phyloP scores from a whole-genome alignment of 2,113 vertebrate genomes.

The Trogon surrucura region DNA sequence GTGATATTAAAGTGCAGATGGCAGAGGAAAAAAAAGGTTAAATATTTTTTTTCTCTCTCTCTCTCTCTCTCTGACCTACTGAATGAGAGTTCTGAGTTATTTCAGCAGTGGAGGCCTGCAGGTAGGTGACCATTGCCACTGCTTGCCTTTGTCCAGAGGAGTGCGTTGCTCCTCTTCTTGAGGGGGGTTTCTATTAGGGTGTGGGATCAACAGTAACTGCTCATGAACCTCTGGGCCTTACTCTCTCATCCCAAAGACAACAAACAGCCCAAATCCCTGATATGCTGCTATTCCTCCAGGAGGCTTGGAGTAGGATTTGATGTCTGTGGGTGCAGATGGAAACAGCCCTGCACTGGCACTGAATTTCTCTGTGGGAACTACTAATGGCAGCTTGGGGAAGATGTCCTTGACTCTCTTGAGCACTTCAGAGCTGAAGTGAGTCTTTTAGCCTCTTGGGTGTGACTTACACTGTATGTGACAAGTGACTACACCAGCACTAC shows the following conservation, averaged over 20 bases:
- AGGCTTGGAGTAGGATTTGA: background rate
- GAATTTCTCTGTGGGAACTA: background rate
- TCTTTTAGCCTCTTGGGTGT: background rate
- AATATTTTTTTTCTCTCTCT: background rate
- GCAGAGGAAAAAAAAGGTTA: background rate
- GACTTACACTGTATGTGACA: background rate
- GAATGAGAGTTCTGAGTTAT: background rate
- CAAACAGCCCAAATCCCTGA: background rate
- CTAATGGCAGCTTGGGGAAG: background rate
- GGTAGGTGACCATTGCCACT: background rate
- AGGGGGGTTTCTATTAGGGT: accelerated
- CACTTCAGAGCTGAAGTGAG: background rate
- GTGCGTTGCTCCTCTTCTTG: background rate
- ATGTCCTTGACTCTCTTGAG: background rate
- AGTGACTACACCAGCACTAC: background rate
- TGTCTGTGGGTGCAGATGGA: background rate
- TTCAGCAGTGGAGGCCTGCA: background rate
- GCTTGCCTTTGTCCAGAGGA: background rate
- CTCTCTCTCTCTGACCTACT: background rate
- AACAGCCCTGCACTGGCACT: background rate
- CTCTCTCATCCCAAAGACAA: background rate
- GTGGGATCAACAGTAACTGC: background rate
- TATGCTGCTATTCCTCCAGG: background rate
- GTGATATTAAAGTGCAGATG: background rate
- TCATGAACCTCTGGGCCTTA: background rate